Base-by-base conservation (phyloP, 2,888 invertebrate genomes). In the Scelioninae gen. 1 region DNA sequence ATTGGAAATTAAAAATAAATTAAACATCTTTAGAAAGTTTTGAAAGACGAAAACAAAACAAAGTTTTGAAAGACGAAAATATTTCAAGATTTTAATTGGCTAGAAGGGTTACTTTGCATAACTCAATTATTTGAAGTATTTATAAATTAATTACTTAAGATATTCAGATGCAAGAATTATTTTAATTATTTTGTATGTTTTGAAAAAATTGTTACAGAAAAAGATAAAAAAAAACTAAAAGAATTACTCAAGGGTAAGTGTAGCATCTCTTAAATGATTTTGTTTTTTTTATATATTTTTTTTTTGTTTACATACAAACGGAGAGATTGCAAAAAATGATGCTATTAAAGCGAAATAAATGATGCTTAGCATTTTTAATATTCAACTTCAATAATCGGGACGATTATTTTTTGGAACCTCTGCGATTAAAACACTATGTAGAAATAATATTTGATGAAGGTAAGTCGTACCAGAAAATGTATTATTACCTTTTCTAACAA, bases 181-280 rank as follows among this genome's bases (percentile, higher is more conserved):
- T 77, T 77, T 62, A 77, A 69, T 69, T 77, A 56, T 69, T 77
- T 77, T 69, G 69, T 76, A 16, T 77, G 68, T 69, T 69, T 47
- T 1, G 53, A 45, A 63, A 51, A 78, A 65, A 71, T 62, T 78
- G 71, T 78, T 78, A 49, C 77, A 77, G 77, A 77, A 77, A 77
- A 77, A 77, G 77, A 77, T 77, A 77, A 77, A 77, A 77, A 69
- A 69, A 77, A 77, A 77, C 77, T 77, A 58, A 78, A 71, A 71
- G 78, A 78, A 63, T 78, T 78, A 78, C 78, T 78, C 55, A 78
- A 71, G 65, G 78, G 78, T 78, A 78, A 78, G 78, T 78, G 9
- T 71, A 49, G 47, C 65, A 63, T n/a, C n/a, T 55, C 56, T 65
- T 71, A 78, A 58, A 65, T 71, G 71, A 78, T 65, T 65, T 71